Evolutionary conservation across 30 jellyfish, hydroid and myxozoan genomes (phyloP).

Genomic region (Aurelia aurita complex sp. Pacific): DNA sequence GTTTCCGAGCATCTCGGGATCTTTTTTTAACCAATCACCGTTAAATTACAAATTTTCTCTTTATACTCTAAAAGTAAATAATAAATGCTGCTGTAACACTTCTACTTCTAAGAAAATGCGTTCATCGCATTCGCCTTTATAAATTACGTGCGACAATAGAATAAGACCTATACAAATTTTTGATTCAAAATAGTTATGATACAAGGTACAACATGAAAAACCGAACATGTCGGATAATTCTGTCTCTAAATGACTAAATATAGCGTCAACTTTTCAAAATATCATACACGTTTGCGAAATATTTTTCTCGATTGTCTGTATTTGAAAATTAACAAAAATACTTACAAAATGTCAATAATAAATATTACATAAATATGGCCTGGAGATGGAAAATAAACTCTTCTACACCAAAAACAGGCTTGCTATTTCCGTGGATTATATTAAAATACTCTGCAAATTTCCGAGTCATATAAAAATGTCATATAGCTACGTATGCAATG

Average conservation of each 20-base stretch:
- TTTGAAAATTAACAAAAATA: slow-evolving; percentile 75
- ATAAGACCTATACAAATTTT: slow-evolving; percentile 70
- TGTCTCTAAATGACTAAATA: slow-evolving; percentile 52
- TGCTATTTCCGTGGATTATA: slow-evolving; percentile 76
- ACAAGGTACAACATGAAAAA: slow-evolving; percentile 34
- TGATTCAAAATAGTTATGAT: slow-evolving; percentile 66
- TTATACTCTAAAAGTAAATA: slow-evolving; percentile 49
- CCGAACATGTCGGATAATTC: slow-evolving; percentile 58
- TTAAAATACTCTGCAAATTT: slow-evolving; percentile 82
- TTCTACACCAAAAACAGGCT: slow-evolving; percentile 80
- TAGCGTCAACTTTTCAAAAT: slow-evolving; percentile 72
- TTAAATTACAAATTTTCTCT: slow-evolving; percentile 62
- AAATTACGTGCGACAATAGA: slow-evolving; percentile 75
- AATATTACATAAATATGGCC: slow-evolving; percentile 86
- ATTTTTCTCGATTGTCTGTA: slow-evolving; percentile 73
- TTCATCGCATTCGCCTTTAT: slow-evolving; percentile 41
- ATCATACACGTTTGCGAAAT: slow-evolving; percentile 68
- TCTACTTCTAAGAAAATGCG: slow-evolving; percentile 48
- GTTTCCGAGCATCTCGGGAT: not conserved
- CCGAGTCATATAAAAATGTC: slow-evolving; percentile 55
- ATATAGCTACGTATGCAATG: slow-evolving; percentile 33
- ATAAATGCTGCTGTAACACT: slow-evolving; percentile 18
- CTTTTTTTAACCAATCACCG: slow-evolving; percentile 41
- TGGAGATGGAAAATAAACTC: slow-evolving; percentile 82
- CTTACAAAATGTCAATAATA: slow-evolving; percentile 86